Evolutionary conservation across 1,140 invertebrate genomes (phyloP).

Genomic region (Stegodyphus dumicola): DNA sequence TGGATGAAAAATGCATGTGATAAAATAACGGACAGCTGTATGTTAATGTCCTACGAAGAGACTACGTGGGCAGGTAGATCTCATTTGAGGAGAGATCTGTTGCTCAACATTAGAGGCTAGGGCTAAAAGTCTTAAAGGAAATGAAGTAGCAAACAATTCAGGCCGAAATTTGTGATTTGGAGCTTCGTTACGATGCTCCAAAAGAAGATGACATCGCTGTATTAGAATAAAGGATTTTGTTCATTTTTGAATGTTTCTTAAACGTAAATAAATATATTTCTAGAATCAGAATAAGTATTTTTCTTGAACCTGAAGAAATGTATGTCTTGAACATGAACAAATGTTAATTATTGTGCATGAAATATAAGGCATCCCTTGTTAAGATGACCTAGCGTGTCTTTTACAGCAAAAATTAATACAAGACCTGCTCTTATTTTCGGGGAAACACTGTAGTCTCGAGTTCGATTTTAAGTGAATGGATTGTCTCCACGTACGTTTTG

Average conservation of each 20-base stretch:
- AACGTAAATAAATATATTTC: neutral
- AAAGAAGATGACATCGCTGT: neutral
- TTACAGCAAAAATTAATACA: too few relatives aligned
- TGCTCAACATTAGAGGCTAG: neutral
- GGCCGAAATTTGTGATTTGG: neutral
- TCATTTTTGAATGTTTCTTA: slow-evolving; percentile 19
- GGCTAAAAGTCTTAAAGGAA: neutral
- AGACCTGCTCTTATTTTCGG: too few relatives aligned
- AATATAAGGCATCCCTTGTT: neutral
- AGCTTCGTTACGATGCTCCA: neutral
- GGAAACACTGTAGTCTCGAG: too few relatives aligned
- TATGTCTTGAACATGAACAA: too few relatives aligned
- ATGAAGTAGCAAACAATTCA: neutral
- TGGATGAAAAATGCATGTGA: slow-evolving; percentile 8
- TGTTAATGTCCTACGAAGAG: neutral
- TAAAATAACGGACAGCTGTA: slow-evolving; percentile 5
- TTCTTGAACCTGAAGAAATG: neutral
- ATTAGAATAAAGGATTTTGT: slow-evolving; percentile 6
- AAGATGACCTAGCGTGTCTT: too few relatives aligned
- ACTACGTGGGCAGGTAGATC: neutral
- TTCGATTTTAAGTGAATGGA: too few relatives aligned
- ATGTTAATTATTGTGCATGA: too few relatives aligned
- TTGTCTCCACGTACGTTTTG: too few relatives aligned
- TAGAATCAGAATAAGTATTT: neutral
- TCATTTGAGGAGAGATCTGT: neutral